Evolutionary conservation across 1,140 invertebrate species (phyloP).

Genomic region (Anoplolepis gracilipes): DNA sequence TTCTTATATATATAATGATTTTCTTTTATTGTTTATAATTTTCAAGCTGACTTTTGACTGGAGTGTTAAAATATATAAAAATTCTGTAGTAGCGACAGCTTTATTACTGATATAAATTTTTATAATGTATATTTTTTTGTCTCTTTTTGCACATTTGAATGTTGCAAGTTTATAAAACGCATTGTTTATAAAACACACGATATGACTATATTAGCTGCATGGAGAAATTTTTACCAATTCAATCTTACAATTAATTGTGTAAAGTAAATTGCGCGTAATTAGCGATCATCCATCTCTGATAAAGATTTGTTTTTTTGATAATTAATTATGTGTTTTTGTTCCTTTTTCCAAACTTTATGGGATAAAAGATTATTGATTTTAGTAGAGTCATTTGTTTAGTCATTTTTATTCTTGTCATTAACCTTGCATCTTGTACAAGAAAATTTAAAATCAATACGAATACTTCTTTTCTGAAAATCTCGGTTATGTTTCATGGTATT

Average conservation of each 20-base stretch:
- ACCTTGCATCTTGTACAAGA: not conserved
- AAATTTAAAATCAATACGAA: not conserved
- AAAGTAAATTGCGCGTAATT: not conserved
- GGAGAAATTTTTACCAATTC: not conserved
- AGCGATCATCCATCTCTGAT: not conserved
- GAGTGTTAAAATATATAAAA: not conserved
- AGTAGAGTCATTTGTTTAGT: not conserved
- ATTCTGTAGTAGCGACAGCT: not conserved
- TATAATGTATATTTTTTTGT: not conserved
- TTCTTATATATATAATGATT: no score
- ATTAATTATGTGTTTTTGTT: constrained; percentile 2
- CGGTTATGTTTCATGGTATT: not conserved
- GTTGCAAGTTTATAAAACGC: not conserved
- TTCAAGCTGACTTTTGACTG: not conserved
- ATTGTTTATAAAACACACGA: no score
- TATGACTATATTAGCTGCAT: not conserved
- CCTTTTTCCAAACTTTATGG: not conserved
- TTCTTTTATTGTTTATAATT: no score
- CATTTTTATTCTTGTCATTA: not conserved
- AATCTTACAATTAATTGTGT: not conserved
- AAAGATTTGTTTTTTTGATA: not conserved
- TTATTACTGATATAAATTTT: not conserved
- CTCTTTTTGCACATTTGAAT: not conserved
- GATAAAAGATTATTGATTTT: not conserved
- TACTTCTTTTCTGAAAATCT: constrained; percentile 17